These are phyloP conservation scores for Myopa testacea DNA, from an alignment of 2,888 invertebrate genomes.

Conservation along the genomic window DNA sequence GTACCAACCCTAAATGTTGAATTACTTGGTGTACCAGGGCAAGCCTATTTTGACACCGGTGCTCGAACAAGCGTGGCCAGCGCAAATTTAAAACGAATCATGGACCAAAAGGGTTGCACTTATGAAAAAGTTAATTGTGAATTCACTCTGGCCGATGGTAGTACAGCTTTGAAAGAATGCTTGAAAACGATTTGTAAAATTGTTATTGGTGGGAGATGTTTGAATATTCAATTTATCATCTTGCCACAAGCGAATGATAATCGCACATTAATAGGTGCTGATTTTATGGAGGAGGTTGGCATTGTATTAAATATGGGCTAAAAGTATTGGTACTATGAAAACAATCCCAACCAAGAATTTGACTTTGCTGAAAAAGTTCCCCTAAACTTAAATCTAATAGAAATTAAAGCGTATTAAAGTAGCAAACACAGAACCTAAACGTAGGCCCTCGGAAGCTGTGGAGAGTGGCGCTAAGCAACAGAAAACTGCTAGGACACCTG, in stretches of 20 bases:
- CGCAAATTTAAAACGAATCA: conserved; percentile 1
- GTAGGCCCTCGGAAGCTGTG: neutral
- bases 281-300: conserved; percentile 25
- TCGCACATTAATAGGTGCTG: conserved; percentile 35
- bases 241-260: conserved; percentile 29
- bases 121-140: conserved; percentile 21
- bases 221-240: conserved; percentile 16
- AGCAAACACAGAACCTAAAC: neutral
- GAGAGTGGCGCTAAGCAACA: neutral
- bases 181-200: conserved; percentile 39
- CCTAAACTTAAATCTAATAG: neutral
- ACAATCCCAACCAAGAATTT: conserved; percentile 34
- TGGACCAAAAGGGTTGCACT: conserved; percentile 38
- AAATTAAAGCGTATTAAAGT: neutral
- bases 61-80: conserved; percentile 47
- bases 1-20: conserved; percentile 39
- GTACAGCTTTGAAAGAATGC: conserved; percentile 26
- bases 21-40: conserved; percentile 43
- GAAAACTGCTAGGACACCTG: neutral
- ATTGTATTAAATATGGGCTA: conserved; percentile 34
- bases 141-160: conserved; percentile 38
- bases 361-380: conserved; percentile 5
- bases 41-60: conserved; percentile 45
- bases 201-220: conserved; percentile 38
- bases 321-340: conserved; percentile 6